Base-by-base conservation (phyloP, 2,888 invertebrate genomes). In the Stenoptilia bipunctidactyla region DNA sequence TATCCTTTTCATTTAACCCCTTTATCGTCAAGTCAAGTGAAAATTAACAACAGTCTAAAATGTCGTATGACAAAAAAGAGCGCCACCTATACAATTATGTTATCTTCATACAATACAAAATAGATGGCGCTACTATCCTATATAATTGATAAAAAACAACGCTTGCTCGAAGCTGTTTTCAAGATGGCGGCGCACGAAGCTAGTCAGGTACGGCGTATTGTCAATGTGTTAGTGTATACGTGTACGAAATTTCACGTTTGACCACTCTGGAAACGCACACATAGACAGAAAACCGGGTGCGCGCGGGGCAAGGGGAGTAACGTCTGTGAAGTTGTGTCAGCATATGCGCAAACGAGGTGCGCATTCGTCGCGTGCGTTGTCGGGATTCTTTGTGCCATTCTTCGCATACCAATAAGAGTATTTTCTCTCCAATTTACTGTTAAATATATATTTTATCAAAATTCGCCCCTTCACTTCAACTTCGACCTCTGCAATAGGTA, bases 311-410 rank as follows among this genome's bases (percentile, higher is more conserved):
- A 70, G 73, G 79, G 83, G 80, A 66, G 77, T 61, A 72, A 82
- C 79, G 80, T 80, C 82, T 80, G 67, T 82, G 83, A 82, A 87
- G 86, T 86, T 87, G 88, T 85, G 88, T 88, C 88, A 88, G 88
- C 88, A 89, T 86, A 86, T 91, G 91, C 91, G 91, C 90, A 89
- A 87, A 87, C 87, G 86, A 87, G 87, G 85, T 92, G 91, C 91
- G 92, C 91, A 87, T 86, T 89, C 87, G 89, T 86, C 88, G 89
- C 89, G 87, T 91, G 92, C 93, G 93, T 94, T 93, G 93, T 93
- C 92, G 89, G 90, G 93, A 94, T 94, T 94, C 94, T 93, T 94
- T 94, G 92, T 93, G 93, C 92, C 94, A 94, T 94, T 94, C 94
- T 92, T 92, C 88, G 91, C 93, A 94, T 94, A 92, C 94, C 93